phyloP scores from a whole-genome alignment of 2,888 invertebrate genomes.

The Andricus curvator region DNA sequence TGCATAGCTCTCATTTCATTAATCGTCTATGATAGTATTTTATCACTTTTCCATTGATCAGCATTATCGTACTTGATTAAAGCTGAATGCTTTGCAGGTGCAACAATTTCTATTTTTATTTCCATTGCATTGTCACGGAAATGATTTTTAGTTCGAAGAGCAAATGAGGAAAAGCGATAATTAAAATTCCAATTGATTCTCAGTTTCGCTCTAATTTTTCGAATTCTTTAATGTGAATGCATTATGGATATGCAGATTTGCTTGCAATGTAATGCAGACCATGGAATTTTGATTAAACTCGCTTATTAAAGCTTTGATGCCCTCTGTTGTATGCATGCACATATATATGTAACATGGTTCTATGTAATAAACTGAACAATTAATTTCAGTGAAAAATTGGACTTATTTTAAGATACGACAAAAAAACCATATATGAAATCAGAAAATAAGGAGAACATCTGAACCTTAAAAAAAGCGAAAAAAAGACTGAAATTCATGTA shows the following conservation, averaged over 20 bases:
- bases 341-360: neutral
- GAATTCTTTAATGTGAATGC: neutral
- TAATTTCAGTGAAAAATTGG: too few species aligned
- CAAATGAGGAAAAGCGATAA: neutral
- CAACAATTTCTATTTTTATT: neutral
- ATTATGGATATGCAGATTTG: neutral
- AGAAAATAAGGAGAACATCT: too few species aligned
- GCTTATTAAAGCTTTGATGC: neutral
- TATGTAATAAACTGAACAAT: too few species aligned
- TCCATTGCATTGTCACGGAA: neutral
- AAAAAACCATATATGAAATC: too few species aligned
- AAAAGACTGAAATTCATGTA: too few species aligned
- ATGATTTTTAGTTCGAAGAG: neutral
- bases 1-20: conserved; percentile 3
- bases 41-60: neutral
- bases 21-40: neutral
- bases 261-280: neutral
- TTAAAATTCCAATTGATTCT: neutral
- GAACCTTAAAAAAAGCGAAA: too few species aligned
- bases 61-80: neutral
- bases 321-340: neutral
- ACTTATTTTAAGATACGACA: too few species aligned
- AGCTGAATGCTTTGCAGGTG: neutral
- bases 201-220: neutral
- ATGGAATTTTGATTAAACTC: neutral